These are phyloP conservation scores for Anabas testudineus DNA, from an alignment of 2,797 vertebrate species.

Conservation along the genomic window DNA sequence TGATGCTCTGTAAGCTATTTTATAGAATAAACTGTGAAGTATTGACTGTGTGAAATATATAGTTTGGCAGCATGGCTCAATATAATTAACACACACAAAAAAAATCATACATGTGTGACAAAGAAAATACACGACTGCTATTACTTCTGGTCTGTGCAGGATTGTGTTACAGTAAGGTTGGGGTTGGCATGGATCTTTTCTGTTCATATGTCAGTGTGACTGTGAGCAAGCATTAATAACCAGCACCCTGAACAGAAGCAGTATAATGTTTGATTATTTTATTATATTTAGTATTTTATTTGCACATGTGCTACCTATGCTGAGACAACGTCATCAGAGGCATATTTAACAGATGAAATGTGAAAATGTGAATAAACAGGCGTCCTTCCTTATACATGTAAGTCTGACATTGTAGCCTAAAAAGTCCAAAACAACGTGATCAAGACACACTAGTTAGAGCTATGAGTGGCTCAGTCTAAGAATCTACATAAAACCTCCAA, in stretches of 20 bases:
- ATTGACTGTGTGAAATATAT: not conserved
- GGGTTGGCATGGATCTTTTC: not conserved
- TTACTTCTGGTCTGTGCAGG: conserved; percentile 1
- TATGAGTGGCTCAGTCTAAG: not conserved
- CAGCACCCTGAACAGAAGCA: not conserved
- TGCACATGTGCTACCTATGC: not conserved
- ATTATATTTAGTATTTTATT: no score
- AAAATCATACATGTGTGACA: not conserved
- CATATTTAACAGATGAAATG: no score
- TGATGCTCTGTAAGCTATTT: not conserved
- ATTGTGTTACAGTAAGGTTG: no score
- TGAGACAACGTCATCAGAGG: not conserved
- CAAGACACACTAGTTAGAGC: not conserved
- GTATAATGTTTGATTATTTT: not conserved
- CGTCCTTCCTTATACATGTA: not conserved
- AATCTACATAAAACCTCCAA: conserved; percentile 4
- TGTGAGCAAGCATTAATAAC: not conserved
- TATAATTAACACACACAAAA: not conserved
- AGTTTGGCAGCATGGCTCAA: not conserved
- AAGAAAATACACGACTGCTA: not conserved
- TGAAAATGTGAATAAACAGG: not conserved
- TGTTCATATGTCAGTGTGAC: not conserved
- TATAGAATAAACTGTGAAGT: no score
- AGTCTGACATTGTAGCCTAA: not conserved
- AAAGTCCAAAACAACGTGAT: not conserved